These are phyloP conservation scores for Drosophila nigricruria DNA, from an alignment of 2,888 invertebrate genomes.

Conservation along the genomic window DNA sequence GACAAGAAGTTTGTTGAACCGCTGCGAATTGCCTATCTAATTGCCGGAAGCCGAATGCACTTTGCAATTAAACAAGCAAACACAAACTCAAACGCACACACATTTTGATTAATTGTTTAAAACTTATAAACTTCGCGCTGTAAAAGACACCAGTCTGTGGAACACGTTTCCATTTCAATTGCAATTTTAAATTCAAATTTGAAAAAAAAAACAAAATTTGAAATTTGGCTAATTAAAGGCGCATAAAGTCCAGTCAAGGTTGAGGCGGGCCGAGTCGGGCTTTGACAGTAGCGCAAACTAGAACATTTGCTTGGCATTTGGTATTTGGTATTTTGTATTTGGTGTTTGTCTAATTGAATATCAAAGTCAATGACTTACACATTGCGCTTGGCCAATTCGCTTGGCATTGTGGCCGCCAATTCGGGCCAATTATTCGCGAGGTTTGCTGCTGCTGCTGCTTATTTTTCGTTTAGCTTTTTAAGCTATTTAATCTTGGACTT, in stretches of 20 bases:
- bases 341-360: slow-evolving; percentile 77
- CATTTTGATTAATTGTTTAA: slow-evolving; percentile 73
- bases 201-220: too few relatives aligned
- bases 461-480: slow-evolving; percentile 15
- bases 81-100: slow-evolving; percentile 6
- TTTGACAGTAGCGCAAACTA: slow-evolving; percentile 78
- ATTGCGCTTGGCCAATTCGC: slow-evolving; percentile 66
- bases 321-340: slow-evolving; percentile 19
- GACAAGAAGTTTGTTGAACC: slow-evolving; percentile 72
- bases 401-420: slow-evolving; percentile 72
- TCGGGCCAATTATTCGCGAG: slow-evolving; percentile 73
- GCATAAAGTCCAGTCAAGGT: slow-evolving; percentile 73
- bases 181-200: slow-evolving; percentile 38
- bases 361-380: slow-evolving; percentile 82
- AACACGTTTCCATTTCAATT: slow-evolving; percentile 64
- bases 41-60: slow-evolving; percentile 77
- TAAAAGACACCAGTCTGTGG: slow-evolving; percentile 37
- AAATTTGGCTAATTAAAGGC: slow-evolving; percentile 80
- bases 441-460: slow-evolving; percentile 1
- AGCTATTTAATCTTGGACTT: slow-evolving; percentile 65
- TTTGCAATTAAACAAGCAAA: slow-evolving; percentile 69
- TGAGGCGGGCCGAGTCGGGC: slow-evolving; percentile 37
- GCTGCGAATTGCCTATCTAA: slow-evolving; percentile 44
- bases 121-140: slow-evolving; percentile 37
- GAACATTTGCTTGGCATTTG: slow-evolving; percentile 59